Base-by-base conservation (phyloP, 2,888 invertebrate species). In the Phania funesta region DNA sequence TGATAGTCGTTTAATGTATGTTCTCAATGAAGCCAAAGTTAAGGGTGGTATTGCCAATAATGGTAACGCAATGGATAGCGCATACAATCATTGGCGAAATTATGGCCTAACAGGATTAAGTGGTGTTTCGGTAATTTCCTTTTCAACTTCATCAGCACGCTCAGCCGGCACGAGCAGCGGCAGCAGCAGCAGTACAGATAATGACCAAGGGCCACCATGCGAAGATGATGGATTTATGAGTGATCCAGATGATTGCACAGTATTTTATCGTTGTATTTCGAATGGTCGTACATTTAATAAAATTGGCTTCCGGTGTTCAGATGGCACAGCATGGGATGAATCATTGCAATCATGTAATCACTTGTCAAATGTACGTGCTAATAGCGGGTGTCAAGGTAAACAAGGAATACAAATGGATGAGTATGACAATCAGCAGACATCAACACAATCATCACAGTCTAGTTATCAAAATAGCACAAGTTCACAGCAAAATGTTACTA, bases 301-400 rank as follows among this genome's bases (percentile, higher is more conserved):
- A 90, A 94, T 94, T 87, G 94, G 95, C 82, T 96, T 95, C 88
- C 91, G 91, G 13, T 96, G 96, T 89, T 94, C 94, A 3, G 93
- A 94, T 70, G 95, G 95, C 62, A 96, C 96, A 5, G 94, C 95
- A 35, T 96, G 96, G 96, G 95, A 95, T 90, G 92, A 93, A 75
- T 91, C 92, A 65, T 90, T 93, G 77, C 92, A 93, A 87, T 93
- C 94, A 60, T 96, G 96, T 89, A 96, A 96, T 89, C 93, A 96
- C 88, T 92, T 93, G 58, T 93, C 95, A 87, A 84, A 87, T 32
- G 92, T 93, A 41, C 93, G 93, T 92, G 93, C 93, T 75, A 93
- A 93, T 26, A 92, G 92, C 84, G 89, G 90, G 4, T 92, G 92
- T 85, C 88, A 84, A 46, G 68, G 76, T 20, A 71, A 68, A 29